These are phyloP conservation scores for Saccostrea echinata DNA, from an alignment of 1,140 invertebrate species.

Conservation along the genomic window DNA sequence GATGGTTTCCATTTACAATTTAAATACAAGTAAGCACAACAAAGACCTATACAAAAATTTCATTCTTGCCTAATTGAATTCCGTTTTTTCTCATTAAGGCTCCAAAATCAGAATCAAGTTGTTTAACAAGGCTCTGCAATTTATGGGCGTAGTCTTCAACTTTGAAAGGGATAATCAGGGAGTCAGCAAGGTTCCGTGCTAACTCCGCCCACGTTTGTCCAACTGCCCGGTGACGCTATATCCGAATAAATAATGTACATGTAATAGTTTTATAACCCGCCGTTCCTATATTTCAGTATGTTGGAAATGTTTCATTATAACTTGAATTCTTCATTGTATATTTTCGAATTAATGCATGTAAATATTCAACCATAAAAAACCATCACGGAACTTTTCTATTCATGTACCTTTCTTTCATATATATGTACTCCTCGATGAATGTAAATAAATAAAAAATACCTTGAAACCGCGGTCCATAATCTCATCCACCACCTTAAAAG, in stretches of 20 bases:
- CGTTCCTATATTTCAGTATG: no score
- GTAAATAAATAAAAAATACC: slow-evolving; percentile 46
- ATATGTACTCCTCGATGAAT: neutral
- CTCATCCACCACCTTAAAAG: slow-evolving; percentile 74
- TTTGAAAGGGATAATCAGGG: slow-evolving; percentile 78
- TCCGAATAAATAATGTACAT: neutral
- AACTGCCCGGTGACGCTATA: slow-evolving; percentile 75
- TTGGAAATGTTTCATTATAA: no score
- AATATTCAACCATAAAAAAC: no score
- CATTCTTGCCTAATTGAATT: slow-evolving; percentile 52
- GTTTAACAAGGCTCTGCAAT: slow-evolving; percentile 52
- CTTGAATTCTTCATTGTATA: no score
- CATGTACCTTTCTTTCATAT: no score
- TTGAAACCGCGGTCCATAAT: slow-evolving; percentile 75
- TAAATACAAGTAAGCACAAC: neutral
- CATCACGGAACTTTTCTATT: no score
- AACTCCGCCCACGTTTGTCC: slow-evolving; percentile 76
- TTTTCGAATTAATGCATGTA: no score
- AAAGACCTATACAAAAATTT: neutral
- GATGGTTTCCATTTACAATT: neutral
- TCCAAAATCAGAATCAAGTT: slow-evolving; percentile 59
- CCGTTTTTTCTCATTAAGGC: slow-evolving; percentile 42
- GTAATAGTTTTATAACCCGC: no score
- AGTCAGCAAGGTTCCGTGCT: slow-evolving; percentile 76
- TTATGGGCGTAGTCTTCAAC: slow-evolving; percentile 63